Evolutionary conservation across 2,888 invertebrate species (phyloP).

Genomic region (Eupithecia vulgata): DNA sequence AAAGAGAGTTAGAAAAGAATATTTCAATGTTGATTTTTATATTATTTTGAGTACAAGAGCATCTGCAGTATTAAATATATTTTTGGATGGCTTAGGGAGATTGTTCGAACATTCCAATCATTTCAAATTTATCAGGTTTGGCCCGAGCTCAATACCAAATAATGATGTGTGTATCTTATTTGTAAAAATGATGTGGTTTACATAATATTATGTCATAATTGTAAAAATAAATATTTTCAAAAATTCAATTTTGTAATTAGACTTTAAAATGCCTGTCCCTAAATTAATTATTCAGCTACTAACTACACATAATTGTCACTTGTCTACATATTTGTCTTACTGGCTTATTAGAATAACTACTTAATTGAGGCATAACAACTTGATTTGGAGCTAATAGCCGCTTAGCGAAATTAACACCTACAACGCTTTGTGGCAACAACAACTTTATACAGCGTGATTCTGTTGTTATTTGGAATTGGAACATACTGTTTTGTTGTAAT

Average conservation of each 20-base stretch:
- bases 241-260: slow-evolving; percentile 40
- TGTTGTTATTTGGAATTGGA: background rate
- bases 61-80: slow-evolving; percentile 49
- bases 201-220: slow-evolving; percentile 61
- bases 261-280: slow-evolving; percentile 24
- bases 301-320: slow-evolving; percentile 7
- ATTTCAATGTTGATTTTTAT: slow-evolving; percentile 58
- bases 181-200: slow-evolving; percentile 66
- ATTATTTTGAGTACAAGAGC: slow-evolving; percentile 60
- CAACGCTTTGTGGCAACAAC: slow-evolving; percentile 36
- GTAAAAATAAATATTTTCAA: slow-evolving; percentile 70
- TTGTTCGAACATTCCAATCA: slow-evolving; percentile 71
- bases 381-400: slow-evolving; percentile 49
- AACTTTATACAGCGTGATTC: slow-evolving; percentile 38
- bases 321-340: background rate
- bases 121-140: slow-evolving; percentile 61
- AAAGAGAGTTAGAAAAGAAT: too few species aligned
- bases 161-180: slow-evolving; percentile 72
- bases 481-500: background rate
- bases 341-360: slow-evolving; percentile 58
- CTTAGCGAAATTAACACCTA: slow-evolving; percentile 55
- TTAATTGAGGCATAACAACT: slow-evolving; percentile 50
- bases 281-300: slow-evolving; percentile 19
- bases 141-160: slow-evolving; percentile 79
- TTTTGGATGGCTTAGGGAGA: slow-evolving; percentile 53